Evolutionary conservation across 2,888 invertebrate genomes (phyloP).

Genomic region (Cryptosula pallasiana): DNA sequence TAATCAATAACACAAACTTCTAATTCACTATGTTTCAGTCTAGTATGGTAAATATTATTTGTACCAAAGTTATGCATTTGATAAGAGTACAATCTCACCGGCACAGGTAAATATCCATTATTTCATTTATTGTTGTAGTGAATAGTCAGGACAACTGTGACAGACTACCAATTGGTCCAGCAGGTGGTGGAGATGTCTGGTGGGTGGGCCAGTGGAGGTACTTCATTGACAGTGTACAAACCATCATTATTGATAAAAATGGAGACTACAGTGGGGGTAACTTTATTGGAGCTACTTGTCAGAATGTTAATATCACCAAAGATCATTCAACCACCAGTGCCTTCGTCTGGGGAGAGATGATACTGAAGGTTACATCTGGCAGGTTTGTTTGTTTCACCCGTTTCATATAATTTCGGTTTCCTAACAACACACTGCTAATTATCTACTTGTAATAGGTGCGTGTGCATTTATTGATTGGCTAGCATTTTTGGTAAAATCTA

Average conservation of each 20-base stretch:
- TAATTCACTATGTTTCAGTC: no score
- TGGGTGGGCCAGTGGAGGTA: constrained; percentile 2
- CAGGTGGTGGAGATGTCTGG: neutral
- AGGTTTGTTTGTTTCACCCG: no score
- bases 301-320: neutral
- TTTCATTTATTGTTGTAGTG: neutral
- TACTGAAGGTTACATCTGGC: neutral
- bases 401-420: no score
- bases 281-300: neutral
- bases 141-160: neutral
- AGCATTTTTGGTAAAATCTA: no score
- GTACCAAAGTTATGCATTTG: no score
- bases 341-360: neutral
- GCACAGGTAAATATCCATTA: no score
- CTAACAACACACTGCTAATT: no score
- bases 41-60: no score
- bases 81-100: no score
- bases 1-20: no score
- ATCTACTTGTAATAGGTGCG: no score
- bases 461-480: no score
- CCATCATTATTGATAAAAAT: neutral
- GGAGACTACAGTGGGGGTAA: neutral
- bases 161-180: neutral
- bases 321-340: constrained; percentile 5
- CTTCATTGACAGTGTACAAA: neutral